Evolutionary conservation across 2,888 invertebrate genomes (phyloP).

Genomic region (Heteromurus nitidus): DNA sequence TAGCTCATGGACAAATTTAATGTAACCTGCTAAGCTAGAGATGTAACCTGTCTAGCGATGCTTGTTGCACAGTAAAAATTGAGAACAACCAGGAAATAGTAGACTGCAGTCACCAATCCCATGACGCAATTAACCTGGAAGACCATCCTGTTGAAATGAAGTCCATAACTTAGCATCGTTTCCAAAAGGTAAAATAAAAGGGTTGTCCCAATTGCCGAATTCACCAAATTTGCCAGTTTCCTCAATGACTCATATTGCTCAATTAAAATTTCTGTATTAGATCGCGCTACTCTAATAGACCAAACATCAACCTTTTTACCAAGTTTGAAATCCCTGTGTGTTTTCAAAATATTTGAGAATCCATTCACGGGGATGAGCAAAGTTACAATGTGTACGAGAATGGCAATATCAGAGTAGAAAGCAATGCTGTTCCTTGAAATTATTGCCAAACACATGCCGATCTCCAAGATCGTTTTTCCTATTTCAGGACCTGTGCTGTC

Average conservation of each 20-base stretch:
- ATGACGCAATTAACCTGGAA: background rate
- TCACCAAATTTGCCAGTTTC: background rate
- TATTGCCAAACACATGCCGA: background rate
- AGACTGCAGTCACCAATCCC: background rate
- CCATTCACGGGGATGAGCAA: background rate
- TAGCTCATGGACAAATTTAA: too few relatives aligned
- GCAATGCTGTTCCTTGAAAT: too few relatives aligned
- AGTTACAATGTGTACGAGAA: slow-evolving; percentile 4
- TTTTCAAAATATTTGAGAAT: background rate
- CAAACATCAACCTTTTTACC: background rate
- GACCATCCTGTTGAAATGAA: background rate
- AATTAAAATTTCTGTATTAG: background rate
- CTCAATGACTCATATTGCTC: background rate
- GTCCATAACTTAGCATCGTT: background rate
- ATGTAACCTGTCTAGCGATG: background rate
- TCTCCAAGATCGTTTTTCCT: background rate
- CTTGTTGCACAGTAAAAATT: background rate
- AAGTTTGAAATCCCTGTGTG: background rate
- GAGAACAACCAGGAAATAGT: background rate
- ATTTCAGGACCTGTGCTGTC: background rate
- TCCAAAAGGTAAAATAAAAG: slow-evolving; percentile 2
- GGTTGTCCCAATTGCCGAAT: background rate
- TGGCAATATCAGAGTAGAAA: background rate
- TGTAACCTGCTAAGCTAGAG: background rate
- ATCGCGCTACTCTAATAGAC: background rate